phyloP scores from a whole-genome alignment of 2,797 vertebrate species.

The Falco cherrug region DNA sequence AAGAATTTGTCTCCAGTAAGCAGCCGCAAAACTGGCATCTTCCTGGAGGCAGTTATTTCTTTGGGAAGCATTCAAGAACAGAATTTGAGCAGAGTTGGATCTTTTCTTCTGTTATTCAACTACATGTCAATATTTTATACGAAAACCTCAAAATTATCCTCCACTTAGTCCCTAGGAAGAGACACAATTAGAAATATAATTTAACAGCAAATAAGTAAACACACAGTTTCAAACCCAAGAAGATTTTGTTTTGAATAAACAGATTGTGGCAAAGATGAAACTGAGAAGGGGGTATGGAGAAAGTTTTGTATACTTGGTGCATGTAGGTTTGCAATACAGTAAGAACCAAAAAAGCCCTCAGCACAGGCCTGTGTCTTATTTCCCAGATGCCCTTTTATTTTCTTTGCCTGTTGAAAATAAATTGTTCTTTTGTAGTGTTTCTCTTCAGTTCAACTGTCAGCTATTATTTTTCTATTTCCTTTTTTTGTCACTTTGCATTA shows the following conservation, averaged over 20 bases:
- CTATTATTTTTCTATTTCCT: slow-evolving; percentile 95
- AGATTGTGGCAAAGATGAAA: not conserved
- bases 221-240: not conserved
- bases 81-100: not conserved
- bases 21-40: not conserved
- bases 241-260: not conserved
- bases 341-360: not conserved
- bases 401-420: slow-evolving; percentile 81
- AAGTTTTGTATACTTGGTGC: not conserved
- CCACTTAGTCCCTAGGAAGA: not conserved
- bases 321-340: not conserved
- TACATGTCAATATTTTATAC: not conserved
- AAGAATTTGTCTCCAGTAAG: slow-evolving; percentile 5
- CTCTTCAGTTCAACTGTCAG: slow-evolving; percentile 82
- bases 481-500: slow-evolving; percentile 94
- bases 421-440: slow-evolving; percentile 68
- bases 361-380: not conserved
- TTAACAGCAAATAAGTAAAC: not conserved
- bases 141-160: not conserved
- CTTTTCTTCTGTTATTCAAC: not conserved
- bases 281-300: not conserved
- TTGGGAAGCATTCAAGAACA: not conserved
- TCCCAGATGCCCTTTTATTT: slow-evolving; percentile 54
- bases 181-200: not conserved
- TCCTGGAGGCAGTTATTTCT: not conserved